These are phyloP conservation scores for Asteroscopus sphinx DNA, from an alignment of 2,888 invertebrate species.

Conservation along the genomic window DNA sequence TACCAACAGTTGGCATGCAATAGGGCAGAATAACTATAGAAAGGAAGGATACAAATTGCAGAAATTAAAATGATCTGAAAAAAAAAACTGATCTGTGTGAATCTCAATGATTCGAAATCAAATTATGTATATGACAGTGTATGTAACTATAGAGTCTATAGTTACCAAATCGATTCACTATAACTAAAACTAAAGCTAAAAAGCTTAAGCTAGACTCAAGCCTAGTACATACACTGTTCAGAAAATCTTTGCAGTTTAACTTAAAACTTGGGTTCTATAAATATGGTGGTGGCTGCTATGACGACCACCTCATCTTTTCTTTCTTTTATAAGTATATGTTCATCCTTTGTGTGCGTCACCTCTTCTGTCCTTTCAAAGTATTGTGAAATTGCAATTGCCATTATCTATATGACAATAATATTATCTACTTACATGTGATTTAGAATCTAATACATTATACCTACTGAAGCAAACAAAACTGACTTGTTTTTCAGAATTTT, in stretches of 20 bases:
- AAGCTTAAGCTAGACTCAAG: too few species aligned
- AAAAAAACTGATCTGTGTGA: too few species aligned
- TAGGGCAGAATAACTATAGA: too few species aligned
- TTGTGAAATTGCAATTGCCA: conserved; percentile 10
- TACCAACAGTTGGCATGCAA: too few species aligned
- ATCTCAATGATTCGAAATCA: too few species aligned
- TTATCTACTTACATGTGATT: not conserved
- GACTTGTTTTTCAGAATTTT: not conserved
- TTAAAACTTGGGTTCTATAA: not conserved
- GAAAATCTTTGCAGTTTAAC: not conserved
- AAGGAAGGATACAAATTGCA: too few species aligned
- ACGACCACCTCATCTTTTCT: conserved; percentile 16
- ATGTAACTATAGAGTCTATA: too few species aligned
- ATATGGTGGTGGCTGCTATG: not conserved
- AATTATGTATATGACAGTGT: too few species aligned
- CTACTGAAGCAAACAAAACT: conserved; percentile 13
- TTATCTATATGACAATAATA: not conserved
- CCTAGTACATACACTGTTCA: too few species aligned
- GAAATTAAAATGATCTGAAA: too few species aligned
- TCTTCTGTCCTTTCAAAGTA: conserved; percentile 13
- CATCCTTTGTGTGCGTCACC: not conserved
- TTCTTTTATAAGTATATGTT: conserved; percentile 12
- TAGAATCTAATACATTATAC: not conserved
- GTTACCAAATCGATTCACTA: too few species aligned
- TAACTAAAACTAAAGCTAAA: too few species aligned